Base-by-base conservation (phyloP, 1,140 invertebrate genomes). In the Glomeris maerens region DNA sequence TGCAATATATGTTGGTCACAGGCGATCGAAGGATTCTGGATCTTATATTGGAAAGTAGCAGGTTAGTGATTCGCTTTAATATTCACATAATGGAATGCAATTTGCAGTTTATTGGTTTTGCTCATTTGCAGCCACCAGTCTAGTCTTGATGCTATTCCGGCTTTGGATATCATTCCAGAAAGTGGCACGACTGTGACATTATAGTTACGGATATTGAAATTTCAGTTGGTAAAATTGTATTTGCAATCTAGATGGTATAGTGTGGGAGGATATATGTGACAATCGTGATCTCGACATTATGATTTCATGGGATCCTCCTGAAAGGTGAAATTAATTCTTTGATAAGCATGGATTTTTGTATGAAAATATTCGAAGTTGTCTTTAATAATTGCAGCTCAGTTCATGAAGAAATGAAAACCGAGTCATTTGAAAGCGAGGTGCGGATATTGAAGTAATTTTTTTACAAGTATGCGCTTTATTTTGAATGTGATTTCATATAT, bases 21-120 rank as follows among this genome's bases (percentile, higher is more conserved):
- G 74, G 84, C 20, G 89, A 93, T 67, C 78, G 79, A 51, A 79
- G 84, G 66, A 65, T 92, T 25, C 68, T 89, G 26, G 82, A 84
- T 62, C 65, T 91, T 50, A 74, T 84, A 27, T 66, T 74, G 56
- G 63, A 73, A 45, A 63, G 66, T 27, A 65, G 63, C 50, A 65
- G 57, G 63, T 59, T 52, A 40, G 48, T 48, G 3, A 17, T 7
- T 28, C 13, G 7, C 20, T 47, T 20, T 46, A 13, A 49, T 21
- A 25, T 22, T 47, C 5, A 21, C 23, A 4, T 7, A 5, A n/a
- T 50, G 45, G 22, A 27, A 7, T 26, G 4, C 28, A 28, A 40
- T 3, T 45, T 52, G 38, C 39, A 21, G 10, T 21, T 5, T 42
- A 21, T 21, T 5, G n/a, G 20, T 42, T 42, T 5, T 42, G 4